These are phyloP conservation scores for Pteruthius melanotis DNA, from an alignment of 2,113 vertebrate species.

Conservation along the genomic window DNA sequence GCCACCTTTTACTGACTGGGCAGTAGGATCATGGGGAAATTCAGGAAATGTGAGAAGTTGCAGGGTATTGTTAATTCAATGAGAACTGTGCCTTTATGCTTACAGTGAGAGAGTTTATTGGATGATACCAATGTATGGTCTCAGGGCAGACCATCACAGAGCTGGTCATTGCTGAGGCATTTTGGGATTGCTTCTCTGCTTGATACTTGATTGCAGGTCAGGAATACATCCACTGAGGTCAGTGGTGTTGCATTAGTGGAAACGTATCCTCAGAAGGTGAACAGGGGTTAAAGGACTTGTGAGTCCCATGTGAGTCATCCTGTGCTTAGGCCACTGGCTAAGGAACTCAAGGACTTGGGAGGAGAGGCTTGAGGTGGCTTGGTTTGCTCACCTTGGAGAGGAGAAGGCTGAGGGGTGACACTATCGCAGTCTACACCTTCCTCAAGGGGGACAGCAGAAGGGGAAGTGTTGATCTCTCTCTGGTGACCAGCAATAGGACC, in stretches of 20 bases:
- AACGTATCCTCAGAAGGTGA: neutral
- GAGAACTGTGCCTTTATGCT: neutral
- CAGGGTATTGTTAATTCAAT: neutral
- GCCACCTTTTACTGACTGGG: neutral
- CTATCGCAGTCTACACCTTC: rapidly evolving
- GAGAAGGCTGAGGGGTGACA: neutral
- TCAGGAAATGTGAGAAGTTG: neutral
- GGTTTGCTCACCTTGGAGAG: neutral
- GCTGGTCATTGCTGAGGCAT: neutral
- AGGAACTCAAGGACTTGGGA: neutral
- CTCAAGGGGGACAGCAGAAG: neutral
- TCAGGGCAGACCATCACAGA: neutral
- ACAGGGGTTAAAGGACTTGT: neutral
- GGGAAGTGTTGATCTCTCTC: neutral
- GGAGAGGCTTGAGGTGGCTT: neutral
- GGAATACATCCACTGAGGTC: neutral
- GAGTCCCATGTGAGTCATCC: neutral
- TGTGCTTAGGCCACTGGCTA: neutral
- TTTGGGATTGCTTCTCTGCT: neutral
- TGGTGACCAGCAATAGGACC: rapidly evolving
- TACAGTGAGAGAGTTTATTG: neutral
- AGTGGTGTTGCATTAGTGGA: neutral
- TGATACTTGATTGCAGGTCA: neutral
- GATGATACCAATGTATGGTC: rapidly evolving
- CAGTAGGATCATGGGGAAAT: neutral